Conservation (phyloP, 2,888 invertebrate species). For the Metallyticus violacea region DNA sequence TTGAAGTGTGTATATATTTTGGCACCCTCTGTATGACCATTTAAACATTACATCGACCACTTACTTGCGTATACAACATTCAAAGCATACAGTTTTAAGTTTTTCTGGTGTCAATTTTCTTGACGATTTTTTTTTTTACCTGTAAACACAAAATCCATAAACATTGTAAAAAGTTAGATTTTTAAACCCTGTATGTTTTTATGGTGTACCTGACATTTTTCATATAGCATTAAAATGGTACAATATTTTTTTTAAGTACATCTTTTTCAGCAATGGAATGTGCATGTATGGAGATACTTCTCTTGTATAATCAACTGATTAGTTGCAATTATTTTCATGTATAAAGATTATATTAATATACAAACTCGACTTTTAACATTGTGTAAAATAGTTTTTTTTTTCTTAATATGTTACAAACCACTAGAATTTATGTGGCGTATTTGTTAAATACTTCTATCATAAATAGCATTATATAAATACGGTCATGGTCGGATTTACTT, state of each 20-base stretch:
- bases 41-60: too few species aligned
- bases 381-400: slow-evolving; percentile 19
- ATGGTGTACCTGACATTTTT: neutral
- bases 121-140: too few species aligned
- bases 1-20: too few species aligned
- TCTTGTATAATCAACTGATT: neutral
- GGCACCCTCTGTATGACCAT: too few species aligned
- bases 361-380: slow-evolving; percentile 19
- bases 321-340: neutral
- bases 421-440: slow-evolving; percentile 1
- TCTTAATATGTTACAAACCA: slow-evolving; percentile 9
- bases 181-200: too few species aligned
- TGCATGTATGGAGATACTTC: neutral
- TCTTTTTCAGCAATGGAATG: neutral
- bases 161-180: too few species aligned
- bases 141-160: too few species aligned
- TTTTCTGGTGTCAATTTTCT: too few species aligned
- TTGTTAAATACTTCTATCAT: slow-evolving; percentile 11
- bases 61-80: too few species aligned
- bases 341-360: slow-evolving; percentile 21
- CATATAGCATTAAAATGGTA: neutral
- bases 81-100: too few species aligned
- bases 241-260: too few species aligned
- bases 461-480: slow-evolving; percentile 18
- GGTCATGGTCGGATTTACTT: slow-evolving; percentile 16